Base-by-base conservation (phyloP, 2,888 invertebrate species). In the Allolobophora icterica region DNA sequence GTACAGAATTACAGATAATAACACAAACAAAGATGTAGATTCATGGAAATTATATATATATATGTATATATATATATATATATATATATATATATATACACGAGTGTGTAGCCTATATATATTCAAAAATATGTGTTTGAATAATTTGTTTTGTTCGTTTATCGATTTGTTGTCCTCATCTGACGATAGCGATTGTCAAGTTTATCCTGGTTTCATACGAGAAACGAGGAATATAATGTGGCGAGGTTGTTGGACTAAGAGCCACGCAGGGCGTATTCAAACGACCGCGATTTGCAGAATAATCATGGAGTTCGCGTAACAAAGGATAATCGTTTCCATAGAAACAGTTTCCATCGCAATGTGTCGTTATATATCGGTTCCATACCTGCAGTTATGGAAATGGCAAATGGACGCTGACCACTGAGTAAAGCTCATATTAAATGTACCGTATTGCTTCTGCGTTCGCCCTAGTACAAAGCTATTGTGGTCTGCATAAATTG, bases 301-400 rank as follows among this genome's bases (percentile, higher is more conserved):
- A n/a, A 33, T 33, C 38, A 24, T 34, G 30, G 30, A 30, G 71
- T n/a, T 71, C 38, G 38, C 30, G 17, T 13, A 71, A 71, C 71
- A 71, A 71, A n/a, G n/a, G n/a, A 71, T 71, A 71, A 71, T 71
- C 71, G 71, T 71, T 71, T 71, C 71, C 71, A 71, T 71, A 71
- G 71, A 71, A 71, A 71, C 17, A 71, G 71, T 71, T 71, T 30
- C 71, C 71, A 71, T 71, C 1, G 71, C n/a, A 71, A n/a, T n/a
- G 71, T 30, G n/a, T 13, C 30, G n/a, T n/a, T 1, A 71, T 1
- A 71, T 71, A 71, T 71, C n/a, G 71, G 71, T n/a, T 71, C n/a
- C 71, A 71, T 3, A 71, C 0, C n/a, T 71, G 71, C 30, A 71
- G 71, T 71, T 71, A 71, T 71, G 71, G 71, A 71, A 58, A 71